Evolutionary conservation across 2,113 vertebrate genomes (phyloP), one percentile per base, ranked within the genome.

Genomic region (Brachyhypopomus occidentalis): DNA sequence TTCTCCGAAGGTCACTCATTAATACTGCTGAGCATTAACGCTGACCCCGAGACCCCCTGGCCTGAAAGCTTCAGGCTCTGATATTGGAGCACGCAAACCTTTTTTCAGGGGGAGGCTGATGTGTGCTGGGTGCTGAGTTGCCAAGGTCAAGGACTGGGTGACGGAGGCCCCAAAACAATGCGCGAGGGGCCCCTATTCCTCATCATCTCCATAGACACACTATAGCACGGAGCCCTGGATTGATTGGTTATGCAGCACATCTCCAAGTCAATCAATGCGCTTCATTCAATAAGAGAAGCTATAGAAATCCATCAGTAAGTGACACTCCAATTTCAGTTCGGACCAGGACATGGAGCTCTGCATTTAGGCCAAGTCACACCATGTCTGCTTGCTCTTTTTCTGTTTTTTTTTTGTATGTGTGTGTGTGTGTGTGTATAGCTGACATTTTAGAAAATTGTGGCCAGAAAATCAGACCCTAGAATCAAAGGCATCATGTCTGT

Each of bases 1-100:
- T 91, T 92, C 92, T 90, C 87, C 76, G 88, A 92, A 93, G 91
- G 92, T 94, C 91, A 93, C 90, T 92, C 90, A 93, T 94, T 93
- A 93, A 94, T 93, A 91, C 90, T 87, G 83, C 84, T 89, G 88
- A 91, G 91, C 89, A 90, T 89, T 88, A 88, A 92, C 79, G 87
- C 86, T 88, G 88, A 94, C 92, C 93, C 76, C 0, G 1, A 88
- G 88, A 92, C 91, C 92, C 66, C 59, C 81, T 76, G 80, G 87
- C 88, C 87, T 90, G 89, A 92, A 92, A 92, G 88, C 88, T 86
- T n/a, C 30, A 75, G 78, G 88, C 81, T 83, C 70, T 75, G 75
- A 87, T 88, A 90, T 88, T 86, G 52, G 85, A 90, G 86, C 84
- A 88, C 77, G 86, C 63, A 56, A 88, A 84, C 83, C 83, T 78